These are phyloP conservation scores for Azemiops feae DNA, from an alignment of 2,113 vertebrate species.

Conservation along the genomic window DNA sequence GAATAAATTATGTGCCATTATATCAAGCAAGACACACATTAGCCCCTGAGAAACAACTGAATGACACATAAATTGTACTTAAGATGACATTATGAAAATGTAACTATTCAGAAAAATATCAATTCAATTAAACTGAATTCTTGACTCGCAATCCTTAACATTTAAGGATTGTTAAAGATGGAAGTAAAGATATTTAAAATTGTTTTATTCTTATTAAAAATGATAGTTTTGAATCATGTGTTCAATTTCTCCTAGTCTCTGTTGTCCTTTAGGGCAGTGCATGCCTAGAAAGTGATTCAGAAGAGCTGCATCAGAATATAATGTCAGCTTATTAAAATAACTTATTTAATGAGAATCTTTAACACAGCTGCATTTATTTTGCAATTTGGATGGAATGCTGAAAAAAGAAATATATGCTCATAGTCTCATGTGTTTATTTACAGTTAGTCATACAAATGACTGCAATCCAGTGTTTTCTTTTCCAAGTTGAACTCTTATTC, in stretches of 20 bases:
- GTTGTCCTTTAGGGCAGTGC: neutral
- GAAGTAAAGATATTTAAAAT: neutral
- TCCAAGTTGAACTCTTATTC: neutral
- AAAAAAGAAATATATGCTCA: neutral
- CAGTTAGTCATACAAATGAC: neutral
- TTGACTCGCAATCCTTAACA: neutral
- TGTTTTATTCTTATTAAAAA: neutral
- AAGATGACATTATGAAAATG: neutral
- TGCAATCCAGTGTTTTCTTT: neutral
- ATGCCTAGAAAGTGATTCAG: neutral
- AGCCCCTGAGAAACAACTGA: neutral
- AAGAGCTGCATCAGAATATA: neutral
- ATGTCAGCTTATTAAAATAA: neutral
- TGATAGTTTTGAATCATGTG: neutral
- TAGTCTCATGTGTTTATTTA: neutral
- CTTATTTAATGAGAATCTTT: neutral
- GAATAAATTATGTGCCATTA: neutral
- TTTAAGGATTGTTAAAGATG: neutral
- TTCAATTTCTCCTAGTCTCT: neutral
- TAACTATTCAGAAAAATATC: neutral
- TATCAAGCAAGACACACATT: neutral
- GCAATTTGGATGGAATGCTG: neutral
- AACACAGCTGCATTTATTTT: neutral
- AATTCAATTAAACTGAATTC: neutral
- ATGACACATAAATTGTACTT: neutral